phyloP scores from a whole-genome alignment of 1,140 invertebrate species.

The Aphidius ervi region DNA sequence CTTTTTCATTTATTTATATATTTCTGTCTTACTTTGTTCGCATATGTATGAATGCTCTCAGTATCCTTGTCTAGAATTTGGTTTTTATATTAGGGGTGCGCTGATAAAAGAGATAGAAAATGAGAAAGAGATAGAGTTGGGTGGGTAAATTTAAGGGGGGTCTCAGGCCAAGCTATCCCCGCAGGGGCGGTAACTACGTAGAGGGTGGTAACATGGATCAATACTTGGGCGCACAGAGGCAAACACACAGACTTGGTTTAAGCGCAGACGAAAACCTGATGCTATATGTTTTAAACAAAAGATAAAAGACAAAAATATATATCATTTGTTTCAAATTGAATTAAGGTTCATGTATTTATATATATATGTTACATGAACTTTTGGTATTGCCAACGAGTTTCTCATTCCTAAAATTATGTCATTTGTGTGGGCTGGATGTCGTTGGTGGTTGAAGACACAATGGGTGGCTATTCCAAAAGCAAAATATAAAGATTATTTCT shows the following conservation, averaged over 20 bases:
- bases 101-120: not conserved
- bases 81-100: not conserved
- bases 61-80: not conserved
- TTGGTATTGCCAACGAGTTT: too few relatives aligned
- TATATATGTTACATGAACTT: too few relatives aligned
- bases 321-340: too few relatives aligned
- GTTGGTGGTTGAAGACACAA: too few relatives aligned
- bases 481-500: too few relatives aligned
- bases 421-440: too few relatives aligned
- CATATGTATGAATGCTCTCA: too few relatives aligned
- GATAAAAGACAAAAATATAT: not conserved
- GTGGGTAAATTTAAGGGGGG: constrained; percentile 11
- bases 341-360: too few relatives aligned
- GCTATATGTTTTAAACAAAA: not conserved
- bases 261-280: constrained; percentile 9
- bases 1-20: too few relatives aligned
- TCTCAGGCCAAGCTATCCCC: constrained; percentile 22
- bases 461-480: too few relatives aligned
- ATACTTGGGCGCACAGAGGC: constrained; percentile 20
- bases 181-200: constrained; percentile 22
- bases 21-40: not conserved
- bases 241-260: constrained; percentile 8
- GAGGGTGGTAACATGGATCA: constrained; percentile 21
- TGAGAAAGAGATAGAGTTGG: not conserved
- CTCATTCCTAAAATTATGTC: too few relatives aligned